A percentile compares a stretch with the other conserved stretches of the same genome.
Conservation (phyloP, 2,888 invertebrate species). For the Bruchidius siliquastri region DNA sequence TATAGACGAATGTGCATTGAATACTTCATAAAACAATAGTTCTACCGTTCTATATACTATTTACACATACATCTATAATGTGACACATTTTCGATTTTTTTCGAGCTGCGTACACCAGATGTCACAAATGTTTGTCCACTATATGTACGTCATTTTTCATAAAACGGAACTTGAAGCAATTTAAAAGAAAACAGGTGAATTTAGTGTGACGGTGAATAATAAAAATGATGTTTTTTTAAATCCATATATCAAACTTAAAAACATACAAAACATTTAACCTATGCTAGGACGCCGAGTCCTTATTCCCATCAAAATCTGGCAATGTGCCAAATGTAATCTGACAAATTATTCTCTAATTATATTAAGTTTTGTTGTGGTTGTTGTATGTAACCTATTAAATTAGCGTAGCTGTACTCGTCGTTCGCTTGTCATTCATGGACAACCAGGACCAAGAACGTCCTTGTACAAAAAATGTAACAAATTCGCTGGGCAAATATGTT, state of each 20-base stretch:
- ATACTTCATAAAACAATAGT: not conserved
- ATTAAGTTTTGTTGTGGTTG: too few species aligned
- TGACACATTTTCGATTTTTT: not conserved
- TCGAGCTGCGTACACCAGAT: not conserved
- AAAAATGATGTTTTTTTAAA: not conserved
- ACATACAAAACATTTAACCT: not conserved
- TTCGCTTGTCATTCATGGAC: too few species aligned
- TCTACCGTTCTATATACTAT: not conserved
- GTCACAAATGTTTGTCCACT: not conserved
- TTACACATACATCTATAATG: not conserved
- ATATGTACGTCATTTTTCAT: not conserved
- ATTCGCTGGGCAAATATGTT: too few species aligned
- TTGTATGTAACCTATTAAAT: too few species aligned
- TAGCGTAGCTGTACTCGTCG: too few species aligned
- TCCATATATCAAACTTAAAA: not conserved
- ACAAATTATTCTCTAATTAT: too few species aligned
- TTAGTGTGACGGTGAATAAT: too few species aligned
- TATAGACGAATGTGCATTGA: too few species aligned
- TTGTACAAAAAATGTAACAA: too few species aligned
- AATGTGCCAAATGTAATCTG: too few species aligned
- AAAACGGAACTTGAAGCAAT: not conserved
- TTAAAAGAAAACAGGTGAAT: not conserved
- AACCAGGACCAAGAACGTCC: too few species aligned
- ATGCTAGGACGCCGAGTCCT: not conserved
- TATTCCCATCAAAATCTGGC: too few species aligned